Evolutionary conservation across 2,113 vertebrate species (phyloP).

Genomic region (Canis aureus): DNA sequence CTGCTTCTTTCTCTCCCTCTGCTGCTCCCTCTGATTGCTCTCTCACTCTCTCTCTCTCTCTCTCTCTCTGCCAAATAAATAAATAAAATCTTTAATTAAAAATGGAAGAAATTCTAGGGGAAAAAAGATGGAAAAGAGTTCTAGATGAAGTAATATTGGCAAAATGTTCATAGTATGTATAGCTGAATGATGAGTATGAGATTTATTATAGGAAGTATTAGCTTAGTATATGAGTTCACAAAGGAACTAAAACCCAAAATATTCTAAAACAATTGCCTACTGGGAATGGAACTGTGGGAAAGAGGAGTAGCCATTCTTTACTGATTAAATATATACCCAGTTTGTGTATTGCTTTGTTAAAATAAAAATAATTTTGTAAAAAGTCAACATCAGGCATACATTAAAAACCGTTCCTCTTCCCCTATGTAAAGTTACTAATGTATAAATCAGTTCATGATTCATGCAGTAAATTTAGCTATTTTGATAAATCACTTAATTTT

Average conservation of each 20-base stretch:
- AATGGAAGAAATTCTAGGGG: not conserved
- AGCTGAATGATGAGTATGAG: not conserved
- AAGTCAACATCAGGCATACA: not conserved
- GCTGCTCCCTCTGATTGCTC: not conserved
- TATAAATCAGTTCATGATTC: constrained; percentile 51
- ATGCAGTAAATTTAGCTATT: constrained; percentile 45
- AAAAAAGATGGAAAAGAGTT: not conserved
- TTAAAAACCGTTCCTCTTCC: not conserved
- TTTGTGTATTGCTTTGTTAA: constrained; percentile 52
- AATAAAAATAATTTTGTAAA: constrained; percentile 56
- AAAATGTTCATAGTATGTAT: constrained; percentile 35
- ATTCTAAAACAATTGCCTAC: constrained; percentile 19
- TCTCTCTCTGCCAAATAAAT: not conserved
- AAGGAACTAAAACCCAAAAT: constrained; percentile 21
- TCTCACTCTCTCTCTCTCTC: not conserved
- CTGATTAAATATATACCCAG: constrained; percentile 5
- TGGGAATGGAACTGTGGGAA: not conserved
- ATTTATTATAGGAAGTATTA: constrained; percentile 55
- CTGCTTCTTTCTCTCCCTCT: not conserved
- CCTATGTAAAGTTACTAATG: constrained; percentile 36
- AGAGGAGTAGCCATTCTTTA: constrained; percentile 19
- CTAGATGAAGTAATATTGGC: not conserved
- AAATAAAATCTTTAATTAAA: not conserved
- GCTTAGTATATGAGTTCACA: not conserved
- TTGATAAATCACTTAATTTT: constrained; percentile 57